phyloP scores from a whole-genome alignment of 2,113 vertebrate species.

The Columba janthina region DNA sequence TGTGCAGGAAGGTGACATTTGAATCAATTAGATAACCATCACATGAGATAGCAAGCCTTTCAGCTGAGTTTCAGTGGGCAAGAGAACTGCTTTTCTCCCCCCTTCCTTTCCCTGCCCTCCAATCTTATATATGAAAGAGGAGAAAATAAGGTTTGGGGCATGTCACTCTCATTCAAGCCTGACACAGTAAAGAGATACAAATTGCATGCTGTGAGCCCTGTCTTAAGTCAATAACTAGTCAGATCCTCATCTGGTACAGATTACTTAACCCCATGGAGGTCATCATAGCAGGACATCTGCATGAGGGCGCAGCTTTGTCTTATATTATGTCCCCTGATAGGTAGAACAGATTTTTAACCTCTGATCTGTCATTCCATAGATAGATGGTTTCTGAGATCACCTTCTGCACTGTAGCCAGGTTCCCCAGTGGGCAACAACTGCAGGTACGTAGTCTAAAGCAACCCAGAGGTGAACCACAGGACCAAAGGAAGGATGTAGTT shows the following conservation, averaged over 20 bases:
- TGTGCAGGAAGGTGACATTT: not conserved
- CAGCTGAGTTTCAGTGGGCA: not conserved
- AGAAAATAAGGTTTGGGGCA: not conserved
- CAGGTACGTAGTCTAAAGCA: not conserved
- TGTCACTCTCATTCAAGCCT: not conserved
- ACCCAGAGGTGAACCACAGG: not conserved
- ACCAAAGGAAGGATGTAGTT: not conserved
- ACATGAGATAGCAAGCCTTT: not conserved
- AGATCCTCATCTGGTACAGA: not conserved
- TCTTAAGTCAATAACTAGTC: not conserved
- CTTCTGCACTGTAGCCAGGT: not conserved
- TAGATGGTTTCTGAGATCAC: not conserved
- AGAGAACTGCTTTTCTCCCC: not conserved
- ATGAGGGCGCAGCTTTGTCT: not conserved
- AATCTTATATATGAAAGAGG: not conserved
- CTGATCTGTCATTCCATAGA: not conserved
- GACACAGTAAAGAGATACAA: not conserved
- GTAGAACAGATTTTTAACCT: not conserved
- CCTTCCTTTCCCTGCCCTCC: not conserved
- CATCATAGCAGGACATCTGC: not conserved
- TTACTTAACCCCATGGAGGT: not conserved
- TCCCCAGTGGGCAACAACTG: not conserved
- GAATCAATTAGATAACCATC: not conserved
- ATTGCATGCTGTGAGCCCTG: not conserved
- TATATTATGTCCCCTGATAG: not conserved